Evolutionary conservation across 2,888 invertebrate genomes (phyloP).

Genomic region (Perdita meconis): DNA sequence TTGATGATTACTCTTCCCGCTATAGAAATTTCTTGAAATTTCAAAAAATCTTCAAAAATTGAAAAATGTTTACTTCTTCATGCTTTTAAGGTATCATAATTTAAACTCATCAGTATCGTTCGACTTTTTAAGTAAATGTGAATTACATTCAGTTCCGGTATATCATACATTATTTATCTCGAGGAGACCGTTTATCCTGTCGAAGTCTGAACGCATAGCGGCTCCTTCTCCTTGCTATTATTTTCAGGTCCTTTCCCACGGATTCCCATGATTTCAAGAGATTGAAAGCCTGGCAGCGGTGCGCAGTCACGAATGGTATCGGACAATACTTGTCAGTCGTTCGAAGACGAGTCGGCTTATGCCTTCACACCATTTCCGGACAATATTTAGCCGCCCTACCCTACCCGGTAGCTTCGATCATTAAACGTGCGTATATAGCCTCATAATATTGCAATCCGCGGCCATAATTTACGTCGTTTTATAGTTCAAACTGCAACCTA

Average conservation of each 20-base stretch:
- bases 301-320: constrained; percentile 43
- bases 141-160: constrained; percentile 74
- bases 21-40: too few relatives aligned
- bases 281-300: constrained; percentile 12
- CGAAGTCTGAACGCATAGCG: not conserved
- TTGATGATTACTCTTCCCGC: too few relatives aligned
- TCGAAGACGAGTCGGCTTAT: constrained; percentile 60
- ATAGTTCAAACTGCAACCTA: constrained; percentile 84
- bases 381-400: constrained; percentile 80
- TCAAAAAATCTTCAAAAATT: too few relatives aligned
- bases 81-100: too few relatives aligned
- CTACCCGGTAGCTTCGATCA: constrained; percentile 83
- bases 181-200: constrained; percentile 52
- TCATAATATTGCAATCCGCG: constrained; percentile 84
- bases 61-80: too few relatives aligned
- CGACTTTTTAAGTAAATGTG: constrained; percentile 69
- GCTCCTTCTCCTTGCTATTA: not conserved
- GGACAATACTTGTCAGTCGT: constrained; percentile 74
- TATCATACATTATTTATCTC: constrained; percentile 57
- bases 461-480: constrained; percentile 84
- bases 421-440: constrained; percentile 84
- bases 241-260: constrained; percentile 35
- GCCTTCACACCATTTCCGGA: constrained; percentile 76
- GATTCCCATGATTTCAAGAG: constrained; percentile 17
- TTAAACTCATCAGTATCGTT: constrained; percentile 15